phyloP scores from a whole-genome alignment of 2,113 vertebrate species.

The Meles meles region DNA sequence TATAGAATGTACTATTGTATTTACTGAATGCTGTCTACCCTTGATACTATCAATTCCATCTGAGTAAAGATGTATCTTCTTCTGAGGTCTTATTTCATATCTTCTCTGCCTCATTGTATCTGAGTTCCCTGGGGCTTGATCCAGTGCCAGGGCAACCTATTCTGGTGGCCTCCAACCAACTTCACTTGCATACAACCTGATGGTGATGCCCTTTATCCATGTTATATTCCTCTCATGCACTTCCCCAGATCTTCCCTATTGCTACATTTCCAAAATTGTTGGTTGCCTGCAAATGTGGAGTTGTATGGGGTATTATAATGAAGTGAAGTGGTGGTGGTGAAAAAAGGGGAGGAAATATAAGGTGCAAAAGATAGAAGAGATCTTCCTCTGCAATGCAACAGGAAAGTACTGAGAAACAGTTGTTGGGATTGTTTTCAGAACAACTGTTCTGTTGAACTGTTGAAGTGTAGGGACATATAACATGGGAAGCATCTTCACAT shows the following conservation, averaged over 20 bases:
- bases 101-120: neutral
- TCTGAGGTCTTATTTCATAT: neutral
- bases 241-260: neutral
- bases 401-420: neutral
- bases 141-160: rapidly evolving
- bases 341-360: neutral
- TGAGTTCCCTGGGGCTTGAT: neutral
- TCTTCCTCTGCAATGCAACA: neutral
- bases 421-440: neutral
- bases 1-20: neutral
- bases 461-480: no score
- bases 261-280: neutral
- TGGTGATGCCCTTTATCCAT: neutral
- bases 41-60: neutral
- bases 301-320: rapidly evolving
- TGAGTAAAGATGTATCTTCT: neutral
- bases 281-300: neutral
- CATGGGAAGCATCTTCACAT: neutral
- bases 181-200: neutral
- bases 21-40: neutral
- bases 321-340: neutral
- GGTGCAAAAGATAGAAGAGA: no score
- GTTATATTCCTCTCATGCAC: rapidly evolving
- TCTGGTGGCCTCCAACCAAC: rapidly evolving
- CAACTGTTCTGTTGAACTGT: no score